phyloP scores from a whole-genome alignment of 2,888 invertebrate species.

The Hemicrepidius hirtus region DNA sequence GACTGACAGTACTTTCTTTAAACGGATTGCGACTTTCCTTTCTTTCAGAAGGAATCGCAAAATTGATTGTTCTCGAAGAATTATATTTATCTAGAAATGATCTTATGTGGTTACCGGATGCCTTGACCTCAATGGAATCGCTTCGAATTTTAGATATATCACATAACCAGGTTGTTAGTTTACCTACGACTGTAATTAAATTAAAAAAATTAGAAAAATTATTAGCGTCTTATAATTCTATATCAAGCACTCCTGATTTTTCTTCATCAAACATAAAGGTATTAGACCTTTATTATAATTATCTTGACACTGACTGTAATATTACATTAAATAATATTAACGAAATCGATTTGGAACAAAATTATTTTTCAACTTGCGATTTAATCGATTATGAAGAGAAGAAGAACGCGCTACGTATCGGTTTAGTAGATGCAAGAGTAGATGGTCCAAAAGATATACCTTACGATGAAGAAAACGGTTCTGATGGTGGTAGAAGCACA shows the following conservation, averaged over 20 bases:
- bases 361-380: slow-evolving; percentile 39
- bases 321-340: slow-evolving; percentile 14
- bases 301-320: slow-evolving; percentile 34
- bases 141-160: slow-evolving; percentile 55
- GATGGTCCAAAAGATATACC: slow-evolving; percentile 30
- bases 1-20: slow-evolving; percentile 59
- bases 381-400: slow-evolving; percentile 35
- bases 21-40: slow-evolving; percentile 59
- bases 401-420: slow-evolving; percentile 29
- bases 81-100: slow-evolving; percentile 59
- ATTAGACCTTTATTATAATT: slow-evolving; percentile 47
- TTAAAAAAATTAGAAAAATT: slow-evolving; percentile 59
- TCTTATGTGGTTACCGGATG: slow-evolving; percentile 59
- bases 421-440: neutral
- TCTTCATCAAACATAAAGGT: slow-evolving; percentile 23
- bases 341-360: slow-evolving; percentile 52
- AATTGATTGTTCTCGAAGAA: slow-evolving; percentile 59
- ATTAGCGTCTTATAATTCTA: slow-evolving; percentile 54
- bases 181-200: slow-evolving; percentile 34
- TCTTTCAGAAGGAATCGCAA: slow-evolving; percentile 62
- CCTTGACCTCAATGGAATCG: slow-evolving; percentile 55
- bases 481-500: neutral
- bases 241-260: slow-evolving; percentile 28
- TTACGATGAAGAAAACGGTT: slow-evolving; percentile 1
- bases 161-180: slow-evolving; percentile 37